Conservation (phyloP, 2,888 invertebrate species). For the Polydrusus tereticollis region DNA sequence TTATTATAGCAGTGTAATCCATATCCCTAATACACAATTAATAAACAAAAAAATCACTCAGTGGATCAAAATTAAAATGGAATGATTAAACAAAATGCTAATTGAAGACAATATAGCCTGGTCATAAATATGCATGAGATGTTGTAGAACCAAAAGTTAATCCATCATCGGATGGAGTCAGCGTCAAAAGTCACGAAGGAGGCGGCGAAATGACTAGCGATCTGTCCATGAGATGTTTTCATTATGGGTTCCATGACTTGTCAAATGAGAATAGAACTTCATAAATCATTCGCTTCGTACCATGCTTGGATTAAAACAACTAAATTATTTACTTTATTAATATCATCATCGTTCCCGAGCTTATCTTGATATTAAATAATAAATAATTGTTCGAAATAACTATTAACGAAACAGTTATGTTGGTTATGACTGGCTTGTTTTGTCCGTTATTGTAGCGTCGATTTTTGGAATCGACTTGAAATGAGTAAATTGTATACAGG, state of each 20-base stretch:
- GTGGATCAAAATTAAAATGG: slow-evolving; percentile 50
- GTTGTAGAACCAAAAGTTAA: slow-evolving; percentile 58
- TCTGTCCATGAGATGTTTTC: slow-evolving; percentile 68
- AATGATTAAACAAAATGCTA: slow-evolving; percentile 67
- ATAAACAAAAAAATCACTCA: slow-evolving; percentile 38
- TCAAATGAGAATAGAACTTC: slow-evolving; percentile 55
- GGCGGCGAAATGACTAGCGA: slow-evolving; percentile 69
- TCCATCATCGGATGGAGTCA: slow-evolving; percentile 66
- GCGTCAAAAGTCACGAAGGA: slow-evolving; percentile 69
- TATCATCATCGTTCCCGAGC: slow-evolving; percentile 10
- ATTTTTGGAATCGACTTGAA: background rate
- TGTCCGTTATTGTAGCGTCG: background rate
- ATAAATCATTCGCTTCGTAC: slow-evolving; percentile 44
- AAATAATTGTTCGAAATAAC: slow-evolving; percentile 8
- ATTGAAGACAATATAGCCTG: slow-evolving; percentile 63
- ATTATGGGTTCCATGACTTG: slow-evolving; percentile 68
- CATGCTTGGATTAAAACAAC: slow-evolving; percentile 38
- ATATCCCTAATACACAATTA: slow-evolving; percentile 34
- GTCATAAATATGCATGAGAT: slow-evolving; percentile 63
- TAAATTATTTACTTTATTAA: slow-evolving; percentile 43
- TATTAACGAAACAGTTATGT: background rate
- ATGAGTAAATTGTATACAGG: too few species aligned
- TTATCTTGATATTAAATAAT: slow-evolving; percentile 15
- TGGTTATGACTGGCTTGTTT: slow-evolving; percentile 1
- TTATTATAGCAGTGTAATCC: slow-evolving; percentile 39